Conservation (phyloP, 2,113 vertebrate genomes). For the Promerops cafer region DNA sequence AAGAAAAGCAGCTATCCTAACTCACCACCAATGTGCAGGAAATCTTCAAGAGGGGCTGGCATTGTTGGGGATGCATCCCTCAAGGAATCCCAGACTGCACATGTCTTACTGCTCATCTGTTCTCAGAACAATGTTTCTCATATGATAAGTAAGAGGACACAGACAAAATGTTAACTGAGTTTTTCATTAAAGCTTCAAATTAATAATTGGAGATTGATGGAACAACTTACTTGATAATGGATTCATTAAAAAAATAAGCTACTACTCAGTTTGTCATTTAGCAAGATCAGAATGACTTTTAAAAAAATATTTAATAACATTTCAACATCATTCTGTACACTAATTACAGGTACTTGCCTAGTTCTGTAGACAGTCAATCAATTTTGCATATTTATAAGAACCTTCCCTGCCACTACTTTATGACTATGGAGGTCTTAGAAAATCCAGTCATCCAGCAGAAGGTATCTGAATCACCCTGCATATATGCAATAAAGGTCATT, state of each 20-base stretch:
- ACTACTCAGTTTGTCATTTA: not conserved
- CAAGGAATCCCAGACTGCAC: not conserved
- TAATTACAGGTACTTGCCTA: not conserved
- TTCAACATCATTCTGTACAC: not conserved
- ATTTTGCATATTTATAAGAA: not conserved
- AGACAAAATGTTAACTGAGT: not conserved
- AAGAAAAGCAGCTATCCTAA: not conserved
- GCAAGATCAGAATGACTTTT: not conserved
- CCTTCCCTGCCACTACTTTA: not conserved
- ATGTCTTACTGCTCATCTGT: not conserved
- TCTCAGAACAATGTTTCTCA: not conserved
- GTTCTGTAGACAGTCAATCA: not conserved
- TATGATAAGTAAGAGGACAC: not conserved
- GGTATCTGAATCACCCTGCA: not conserved
- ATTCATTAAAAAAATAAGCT: not conserved
- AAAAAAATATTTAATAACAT: not conserved
- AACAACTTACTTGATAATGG: not conserved
- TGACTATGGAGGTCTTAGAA: not conserved
- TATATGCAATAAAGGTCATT: not conserved
- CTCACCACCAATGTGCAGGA: rapidly evolving
- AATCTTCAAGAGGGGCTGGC: not conserved
- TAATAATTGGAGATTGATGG: not conserved
- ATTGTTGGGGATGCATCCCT: rapidly evolving
- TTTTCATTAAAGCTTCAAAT: not conserved
- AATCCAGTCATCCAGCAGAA: not conserved